Evolutionary conservation across 1,140 invertebrate species (phyloP).

Genomic region (Luehdorfia chinensis): DNA sequence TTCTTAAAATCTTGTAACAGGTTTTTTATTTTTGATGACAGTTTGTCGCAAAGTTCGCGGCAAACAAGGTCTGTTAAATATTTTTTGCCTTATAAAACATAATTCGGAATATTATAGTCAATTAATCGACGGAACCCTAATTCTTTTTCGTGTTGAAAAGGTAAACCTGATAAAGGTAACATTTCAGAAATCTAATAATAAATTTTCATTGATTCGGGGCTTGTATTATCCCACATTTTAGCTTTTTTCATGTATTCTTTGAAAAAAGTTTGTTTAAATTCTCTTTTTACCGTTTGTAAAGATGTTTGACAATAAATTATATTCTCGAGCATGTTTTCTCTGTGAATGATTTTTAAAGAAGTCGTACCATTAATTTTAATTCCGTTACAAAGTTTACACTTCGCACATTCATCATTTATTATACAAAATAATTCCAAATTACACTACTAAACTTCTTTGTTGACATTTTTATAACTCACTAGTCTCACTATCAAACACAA

Average conservation of each 20-base stretch:
- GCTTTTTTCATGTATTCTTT: slow-evolving; percentile 15
- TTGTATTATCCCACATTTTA: slow-evolving; percentile 18
- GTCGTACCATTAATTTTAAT: too few species aligned
- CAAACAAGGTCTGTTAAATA: slow-evolving; percentile 13
- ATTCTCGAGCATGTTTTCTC: slow-evolving; percentile 17
- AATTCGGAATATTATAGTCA: slow-evolving; percentile 8
- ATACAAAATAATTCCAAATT: too few species aligned
- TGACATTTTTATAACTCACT: too few species aligned
- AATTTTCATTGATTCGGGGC: slow-evolving; percentile 19
- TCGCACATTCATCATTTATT: too few species aligned
- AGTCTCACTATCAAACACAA: too few species aligned
- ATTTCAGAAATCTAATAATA: slow-evolving; percentile 22
- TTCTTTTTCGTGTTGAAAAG: slow-evolving; percentile 16
- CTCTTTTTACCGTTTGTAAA: slow-evolving; percentile 19
- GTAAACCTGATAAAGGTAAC: slow-evolving; percentile 18
- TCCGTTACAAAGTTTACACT: too few species aligned
- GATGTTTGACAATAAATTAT: slow-evolving; percentile 18
- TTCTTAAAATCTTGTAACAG: slow-evolving; percentile 20
- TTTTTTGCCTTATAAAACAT: slow-evolving; percentile 14
- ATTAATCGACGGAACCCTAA: slow-evolving; percentile 19
- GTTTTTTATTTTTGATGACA: slow-evolving; percentile 17
- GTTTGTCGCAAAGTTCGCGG: slow-evolving; percentile 6
- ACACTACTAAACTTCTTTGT: too few species aligned
- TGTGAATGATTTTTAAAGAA: not conserved
- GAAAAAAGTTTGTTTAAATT: slow-evolving; percentile 19